Conservation (phyloP, 2,113 vertebrate species). For the Heterochromis multidens region DNA sequence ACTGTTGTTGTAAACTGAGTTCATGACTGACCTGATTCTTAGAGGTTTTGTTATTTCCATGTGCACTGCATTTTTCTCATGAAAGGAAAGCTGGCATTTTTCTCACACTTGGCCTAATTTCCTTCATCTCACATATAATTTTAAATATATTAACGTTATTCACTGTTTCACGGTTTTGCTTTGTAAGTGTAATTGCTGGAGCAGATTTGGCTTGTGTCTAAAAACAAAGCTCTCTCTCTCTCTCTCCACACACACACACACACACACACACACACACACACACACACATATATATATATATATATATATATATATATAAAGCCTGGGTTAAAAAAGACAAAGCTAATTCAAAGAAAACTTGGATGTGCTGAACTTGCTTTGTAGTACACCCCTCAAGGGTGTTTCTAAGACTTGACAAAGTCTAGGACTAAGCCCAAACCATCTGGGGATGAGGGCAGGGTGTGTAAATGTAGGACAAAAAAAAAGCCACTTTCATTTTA, state of each 20-base stretch:
- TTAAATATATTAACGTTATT: neutral
- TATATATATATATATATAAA: too few species aligned
- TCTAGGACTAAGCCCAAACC: neutral
- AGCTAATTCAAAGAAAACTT: neutral
- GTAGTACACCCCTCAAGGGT: neutral
- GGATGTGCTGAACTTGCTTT: neutral
- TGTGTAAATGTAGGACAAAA: neutral
- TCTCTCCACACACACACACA: too few species aligned
- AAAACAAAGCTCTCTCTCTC: too few species aligned
- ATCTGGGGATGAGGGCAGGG: neutral
- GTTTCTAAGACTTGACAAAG: neutral
- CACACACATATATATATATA: too few species aligned
- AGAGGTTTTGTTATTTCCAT: neutral
- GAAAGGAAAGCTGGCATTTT: neutral
- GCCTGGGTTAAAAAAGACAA: neutral
- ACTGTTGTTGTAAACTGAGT: constrained; percentile 34
- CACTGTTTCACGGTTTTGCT: neutral
- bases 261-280: too few species aligned
- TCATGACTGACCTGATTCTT: constrained; percentile 12
- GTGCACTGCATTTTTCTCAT: neutral
- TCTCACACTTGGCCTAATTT: neutral
- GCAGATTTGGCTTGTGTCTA: too few species aligned
- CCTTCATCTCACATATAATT: neutral
- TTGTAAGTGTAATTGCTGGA: neutral
- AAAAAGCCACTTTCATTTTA: neutral